Evolutionary conservation across 2,888 invertebrate genomes (phyloP).

Genomic region (Hirtodrosophila cameraria): DNA sequence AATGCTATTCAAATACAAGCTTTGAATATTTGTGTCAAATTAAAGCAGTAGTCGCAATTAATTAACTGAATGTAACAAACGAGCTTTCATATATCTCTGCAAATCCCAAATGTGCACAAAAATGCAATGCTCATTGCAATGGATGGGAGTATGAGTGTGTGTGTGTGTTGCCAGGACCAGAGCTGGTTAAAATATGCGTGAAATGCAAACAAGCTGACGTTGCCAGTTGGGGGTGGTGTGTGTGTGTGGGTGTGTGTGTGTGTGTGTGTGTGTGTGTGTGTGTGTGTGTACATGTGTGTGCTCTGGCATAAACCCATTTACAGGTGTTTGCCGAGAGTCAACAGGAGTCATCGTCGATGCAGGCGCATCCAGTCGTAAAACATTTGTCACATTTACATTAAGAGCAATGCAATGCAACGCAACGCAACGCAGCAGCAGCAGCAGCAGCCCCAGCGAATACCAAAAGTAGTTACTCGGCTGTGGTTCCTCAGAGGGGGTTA

Average conservation of each 20-base stretch:
- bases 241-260: slow-evolving; percentile 2
- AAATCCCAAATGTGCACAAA: slow-evolving; percentile 56
- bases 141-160: no score
- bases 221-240: slow-evolving; percentile 8
- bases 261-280: slow-evolving; percentile 13
- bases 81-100: slow-evolving; percentile 15
- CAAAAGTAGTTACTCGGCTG: slow-evolving; percentile 8
- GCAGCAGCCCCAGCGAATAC: slow-evolving; percentile 6
- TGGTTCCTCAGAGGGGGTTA: slow-evolving; percentile 8
- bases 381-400: slow-evolving; percentile 80
- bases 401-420: slow-evolving; percentile 48
- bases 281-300: slow-evolving; percentile 24
- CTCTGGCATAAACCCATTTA: slow-evolving; percentile 69
- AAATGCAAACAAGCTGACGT: slow-evolving; percentile 56
- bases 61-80: slow-evolving; percentile 19
- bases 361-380: slow-evolving; percentile 74
- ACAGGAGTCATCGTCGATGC: slow-evolving; percentile 63
- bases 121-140: slow-evolving; percentile 48
- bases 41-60: slow-evolving; percentile 12
- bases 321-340: slow-evolving; percentile 78
- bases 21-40: background rate
- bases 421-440: slow-evolving; percentile 16
- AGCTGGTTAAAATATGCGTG: slow-evolving; percentile 63
- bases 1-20: background rate
- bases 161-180: slow-evolving; percentile 15